phyloP scores from a whole-genome alignment of 1,140 invertebrate species.

The Halyomorpha halys region DNA sequence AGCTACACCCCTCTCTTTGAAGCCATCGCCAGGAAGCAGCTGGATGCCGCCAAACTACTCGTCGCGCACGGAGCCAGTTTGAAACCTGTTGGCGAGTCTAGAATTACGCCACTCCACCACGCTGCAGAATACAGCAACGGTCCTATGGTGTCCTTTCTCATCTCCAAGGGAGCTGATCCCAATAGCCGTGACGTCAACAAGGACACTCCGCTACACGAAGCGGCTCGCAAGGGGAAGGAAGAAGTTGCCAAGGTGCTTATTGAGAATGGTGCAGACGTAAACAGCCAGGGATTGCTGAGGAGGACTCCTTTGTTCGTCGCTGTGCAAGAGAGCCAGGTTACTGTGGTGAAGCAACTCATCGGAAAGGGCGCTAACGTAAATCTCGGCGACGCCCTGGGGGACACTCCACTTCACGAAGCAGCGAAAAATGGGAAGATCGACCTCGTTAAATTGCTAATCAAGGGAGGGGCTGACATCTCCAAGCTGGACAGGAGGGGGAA shows the following conservation, averaged over 20 bases:
- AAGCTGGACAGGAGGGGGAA: not conserved
- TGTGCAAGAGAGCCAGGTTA: not conserved
- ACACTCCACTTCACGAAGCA: constrained; percentile 4
- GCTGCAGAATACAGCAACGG: not conserved
- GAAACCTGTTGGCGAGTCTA: not conserved
- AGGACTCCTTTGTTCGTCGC: not conserved
- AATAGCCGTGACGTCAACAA: not conserved
- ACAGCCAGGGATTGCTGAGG: not conserved
- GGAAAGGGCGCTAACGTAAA: not conserved
- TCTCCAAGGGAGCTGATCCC: not conserved
- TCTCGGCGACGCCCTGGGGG: not conserved
- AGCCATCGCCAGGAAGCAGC: constrained; percentile 1
- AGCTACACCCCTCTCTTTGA: not conserved
- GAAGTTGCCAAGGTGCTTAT: not conserved
- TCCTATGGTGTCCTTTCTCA: not conserved
- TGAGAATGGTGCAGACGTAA: not conserved
- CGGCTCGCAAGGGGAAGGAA: not conserved
- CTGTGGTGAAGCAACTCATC: not conserved
- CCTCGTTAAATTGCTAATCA: not conserved
- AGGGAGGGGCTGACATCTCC: not conserved
- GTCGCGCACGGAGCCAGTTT: not conserved
- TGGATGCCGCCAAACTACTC: not conserved
- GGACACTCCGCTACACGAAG: not conserved
- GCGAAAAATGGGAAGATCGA: not conserved
- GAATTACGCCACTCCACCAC: not conserved